A percentile compares a stretch with the other conserved stretches of the same genome.
Conservation (phyloP, 1,140 invertebrate species). For the Condylostylus longicornis region DNA sequence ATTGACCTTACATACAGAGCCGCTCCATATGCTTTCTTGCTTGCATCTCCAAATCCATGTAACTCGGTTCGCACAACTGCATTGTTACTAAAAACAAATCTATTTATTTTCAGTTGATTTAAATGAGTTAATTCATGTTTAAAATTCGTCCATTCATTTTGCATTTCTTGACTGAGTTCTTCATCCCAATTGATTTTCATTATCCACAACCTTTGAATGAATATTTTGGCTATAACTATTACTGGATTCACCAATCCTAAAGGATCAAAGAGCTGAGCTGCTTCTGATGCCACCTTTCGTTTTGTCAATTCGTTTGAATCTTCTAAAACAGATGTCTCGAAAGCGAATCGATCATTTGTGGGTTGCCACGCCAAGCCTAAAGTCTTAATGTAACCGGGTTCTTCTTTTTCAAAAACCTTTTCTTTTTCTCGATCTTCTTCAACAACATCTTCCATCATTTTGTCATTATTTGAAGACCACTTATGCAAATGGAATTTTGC, state of each 20-base stretch:
- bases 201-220: slow-evolving; percentile 28
- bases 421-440: background rate
- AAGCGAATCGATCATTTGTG: too few relatives aligned
- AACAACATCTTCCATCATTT: slow-evolving; percentile 4
- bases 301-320: slow-evolving; percentile 8
- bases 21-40: too few relatives aligned
- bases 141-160: slow-evolving; percentile 10
- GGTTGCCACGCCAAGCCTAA: too few relatives aligned
- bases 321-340: background rate
- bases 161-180: slow-evolving; percentile 5
- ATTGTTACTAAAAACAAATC: background rate
- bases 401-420: background rate
- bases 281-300: slow-evolving; percentile 15
- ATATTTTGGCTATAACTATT: slow-evolving; percentile 23
- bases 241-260: slow-evolving; percentile 26
- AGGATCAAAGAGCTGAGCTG: slow-evolving; percentile 25
- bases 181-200: slow-evolving; percentile 22
- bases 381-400: background rate
- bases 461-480: slow-evolving; percentile 6
- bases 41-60: slow-evolving; percentile 24
- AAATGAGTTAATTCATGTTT: slow-evolving; percentile 10
- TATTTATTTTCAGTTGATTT: slow-evolving; percentile 5
- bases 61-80: slow-evolving; percentile 6
- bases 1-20: too few relatives aligned
- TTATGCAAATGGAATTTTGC: slow-evolving; percentile 7